Evolutionary conservation across 2,797 vertebrate genomes (phyloP), one percentile per base, ranked within the genome.

Genomic region (Gouania willdenowi): DNA sequence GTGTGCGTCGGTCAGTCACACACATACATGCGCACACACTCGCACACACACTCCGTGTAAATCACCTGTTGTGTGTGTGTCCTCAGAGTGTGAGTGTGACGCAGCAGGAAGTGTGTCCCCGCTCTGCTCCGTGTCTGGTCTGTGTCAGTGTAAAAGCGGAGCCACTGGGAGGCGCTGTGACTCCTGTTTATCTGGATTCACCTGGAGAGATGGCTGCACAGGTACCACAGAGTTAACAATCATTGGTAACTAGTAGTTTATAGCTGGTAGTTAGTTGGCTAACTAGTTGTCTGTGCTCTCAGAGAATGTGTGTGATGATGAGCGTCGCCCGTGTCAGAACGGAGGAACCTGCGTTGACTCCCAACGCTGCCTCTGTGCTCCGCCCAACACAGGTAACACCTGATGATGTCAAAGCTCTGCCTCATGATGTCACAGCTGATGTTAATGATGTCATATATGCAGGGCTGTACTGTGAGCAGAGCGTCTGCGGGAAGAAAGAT

Each of bases 131-230:
- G 89, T 88, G 70, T 89, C 87, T 15, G 94, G 94, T 60, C 84
- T 87, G 75, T 97, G 94, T 89, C 88, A 87, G 81, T 97, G 94
- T 89, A 92, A 89, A 74, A 80, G 79, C n/a, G 92, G 94, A 55
- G 72, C 87, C 15, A 75, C 87, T 10, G 93, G 94, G 71, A 84
- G 89, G 77, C 93, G 93, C 80, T 97, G 94, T 84, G 92, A 95
- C 85, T 80, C 88, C 67, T 97, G 94, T 77, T 71, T 88, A 56
- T 86, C 89, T 19, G 93, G 93, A 66, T 94, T 91, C 88, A 91
- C 82, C 84, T 90, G 92, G 92, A 92, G 89, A 52, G 59, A 11
- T 24, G 1, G 37, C 26, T 81, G 78, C 34, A 66, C 60, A 63
- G 71, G 81, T 81, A 51, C 4, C 13, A 2, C 13, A 13, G 13